Evolutionary conservation across 2,888 invertebrate species (phyloP), one percentile per base, ranked within the genome.

Genomic region (Drosophila diplacantha): DNA sequence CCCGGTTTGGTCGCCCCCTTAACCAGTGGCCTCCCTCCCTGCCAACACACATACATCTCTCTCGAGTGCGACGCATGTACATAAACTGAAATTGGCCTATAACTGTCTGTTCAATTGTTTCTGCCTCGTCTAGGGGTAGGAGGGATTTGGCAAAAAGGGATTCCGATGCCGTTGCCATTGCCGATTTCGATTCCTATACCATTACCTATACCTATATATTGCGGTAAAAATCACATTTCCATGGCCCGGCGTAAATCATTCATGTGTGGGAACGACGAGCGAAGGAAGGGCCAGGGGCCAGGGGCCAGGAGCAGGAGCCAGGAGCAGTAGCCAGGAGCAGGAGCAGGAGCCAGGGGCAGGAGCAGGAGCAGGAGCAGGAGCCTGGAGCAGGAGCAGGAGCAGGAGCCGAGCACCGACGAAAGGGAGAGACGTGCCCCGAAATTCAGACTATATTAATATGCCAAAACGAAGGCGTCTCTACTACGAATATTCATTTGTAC

Each of bases 101-200:
- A 79, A 79, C 83, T 79, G 78, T 79, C 83, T 79, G 81, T 79
- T 83, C 78, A 83, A 79, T 79, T 79, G 78, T 79, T 79, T 83
- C 71, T 12, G 49, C 14, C 31, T 20, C 24, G 24, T 41, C 41
- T 26, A n/a, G 24, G 24, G 31, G 39, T 22, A 14, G 14, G 29
- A 14, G 38, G 3, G 22, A 46, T 46, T 46, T 46, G 44, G 44
- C 44, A 46, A 46, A 46, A 46, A 31, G 44, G 44, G 44, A 44
- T 44, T 24, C 24, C 50, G 38, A 67, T 61, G 41, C 58, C 47
- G 20, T 11, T 18, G 24, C 32, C 22, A 14, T 24, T 29, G 11
- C 12, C 31, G 16, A 50, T 54, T 18, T 22, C 52, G 29, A 32
- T 47, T 11, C 54, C 50, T 52, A 61, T 57, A 52, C 64, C 65